Conservation (phyloP, 2,888 invertebrate genomes). For the Allacma fusca region DNA sequence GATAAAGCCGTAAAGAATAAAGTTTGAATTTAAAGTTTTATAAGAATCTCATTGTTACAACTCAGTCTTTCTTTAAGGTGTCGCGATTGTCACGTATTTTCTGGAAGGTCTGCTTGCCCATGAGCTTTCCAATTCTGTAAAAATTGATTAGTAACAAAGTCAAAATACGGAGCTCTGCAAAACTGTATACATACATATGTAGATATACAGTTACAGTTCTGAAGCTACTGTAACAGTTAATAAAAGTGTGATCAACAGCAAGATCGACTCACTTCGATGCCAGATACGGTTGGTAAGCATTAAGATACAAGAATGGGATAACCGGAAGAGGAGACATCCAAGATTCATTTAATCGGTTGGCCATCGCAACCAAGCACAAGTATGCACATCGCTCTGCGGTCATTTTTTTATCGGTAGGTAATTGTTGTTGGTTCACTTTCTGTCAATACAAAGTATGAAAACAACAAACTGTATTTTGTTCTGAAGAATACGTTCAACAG, state of each 20-base stretch:
- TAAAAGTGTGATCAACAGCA: background rate
- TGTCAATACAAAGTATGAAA: slow-evolving; percentile 49
- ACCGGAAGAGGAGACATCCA: slow-evolving; percentile 77
- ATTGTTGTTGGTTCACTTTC: slow-evolving; percentile 63
- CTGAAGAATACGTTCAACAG: too few species aligned
- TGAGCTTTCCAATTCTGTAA: slow-evolving; percentile 6
- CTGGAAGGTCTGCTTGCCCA: slow-evolving; percentile 34
- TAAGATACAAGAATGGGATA: slow-evolving; percentile 69
- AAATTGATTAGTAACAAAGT: too few species aligned
- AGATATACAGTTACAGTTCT: too few species aligned
- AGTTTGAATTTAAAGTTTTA: background rate
- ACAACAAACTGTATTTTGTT: too few species aligned
- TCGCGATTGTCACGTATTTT: slow-evolving; percentile 49
- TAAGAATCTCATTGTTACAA: background rate
- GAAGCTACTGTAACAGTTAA: too few species aligned
- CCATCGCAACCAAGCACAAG: slow-evolving; percentile 67
- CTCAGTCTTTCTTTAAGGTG: slow-evolving; percentile 47
- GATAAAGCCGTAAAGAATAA: too few species aligned
- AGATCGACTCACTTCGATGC: slow-evolving; percentile 66
- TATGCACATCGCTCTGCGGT: slow-evolving; percentile 67
- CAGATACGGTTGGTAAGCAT: slow-evolving; percentile 70
- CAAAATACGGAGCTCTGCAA: too few species aligned
- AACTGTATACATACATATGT: too few species aligned
- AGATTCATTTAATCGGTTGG: slow-evolving; percentile 69
- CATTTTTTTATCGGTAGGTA: slow-evolving; percentile 65